Percentiles rank a stretch among this genome's conserved stretches.
phyloP scores from a whole-genome alignment of 2,113 vertebrate species.

The Eclectus roratus region DNA sequence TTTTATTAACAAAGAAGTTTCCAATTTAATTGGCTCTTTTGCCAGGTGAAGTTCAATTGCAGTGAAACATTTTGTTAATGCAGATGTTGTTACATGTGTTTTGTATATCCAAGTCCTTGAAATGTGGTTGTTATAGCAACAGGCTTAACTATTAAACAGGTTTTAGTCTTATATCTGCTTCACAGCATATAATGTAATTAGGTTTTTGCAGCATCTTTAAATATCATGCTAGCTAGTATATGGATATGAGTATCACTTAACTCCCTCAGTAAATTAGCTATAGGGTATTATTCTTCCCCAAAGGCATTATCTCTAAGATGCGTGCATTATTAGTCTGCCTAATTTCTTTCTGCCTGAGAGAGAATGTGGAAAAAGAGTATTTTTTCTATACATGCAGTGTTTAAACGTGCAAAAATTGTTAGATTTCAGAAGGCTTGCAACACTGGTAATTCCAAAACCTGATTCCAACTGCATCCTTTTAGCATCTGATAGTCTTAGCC shows the following conservation, averaged over 20 bases:
- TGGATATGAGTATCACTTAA: background rate
- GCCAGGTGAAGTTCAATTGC: background rate
- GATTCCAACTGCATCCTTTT: background rate
- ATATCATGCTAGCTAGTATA: background rate
- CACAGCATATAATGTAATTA: conserved; percentile 43
- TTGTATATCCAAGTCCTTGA: conserved; percentile 46
- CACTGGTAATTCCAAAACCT: background rate
- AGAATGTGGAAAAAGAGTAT: background rate
- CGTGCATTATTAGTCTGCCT: background rate
- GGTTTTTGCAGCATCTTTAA: conserved; percentile 26
- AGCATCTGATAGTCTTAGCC: background rate
- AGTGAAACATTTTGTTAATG: conserved; percentile 19
- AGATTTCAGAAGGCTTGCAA: background rate
- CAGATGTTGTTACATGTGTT: background rate
- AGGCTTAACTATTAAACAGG: conserved; percentile 39
- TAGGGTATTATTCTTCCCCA: background rate
- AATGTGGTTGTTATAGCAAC: conserved; percentile 70
- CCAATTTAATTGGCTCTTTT: background rate
- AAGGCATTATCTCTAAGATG: background rate
- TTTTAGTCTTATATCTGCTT: conserved; percentile 27
- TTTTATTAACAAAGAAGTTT: background rate
- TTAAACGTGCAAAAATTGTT: background rate
- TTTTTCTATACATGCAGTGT: background rate
- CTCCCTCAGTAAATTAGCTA: background rate
- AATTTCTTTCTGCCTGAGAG: conserved; percentile 15